These are phyloP conservation scores for Dermatemys mawii DNA, from an alignment of 2,113 vertebrate species.

Conservation along the genomic window DNA sequence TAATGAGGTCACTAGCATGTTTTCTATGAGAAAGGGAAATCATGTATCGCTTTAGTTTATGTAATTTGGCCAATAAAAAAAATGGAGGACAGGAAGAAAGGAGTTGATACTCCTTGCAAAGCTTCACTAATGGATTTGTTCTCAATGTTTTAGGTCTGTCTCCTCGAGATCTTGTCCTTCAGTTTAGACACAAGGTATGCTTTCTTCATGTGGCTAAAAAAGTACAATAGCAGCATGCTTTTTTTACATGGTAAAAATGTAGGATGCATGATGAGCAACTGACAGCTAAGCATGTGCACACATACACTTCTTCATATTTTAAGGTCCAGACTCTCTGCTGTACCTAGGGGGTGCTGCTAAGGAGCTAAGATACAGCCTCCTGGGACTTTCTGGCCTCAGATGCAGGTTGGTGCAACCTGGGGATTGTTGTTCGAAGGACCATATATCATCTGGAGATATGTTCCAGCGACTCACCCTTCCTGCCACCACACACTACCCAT, in stretches of 20 bases:
- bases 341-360: neutral
- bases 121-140: conserved; percentile 20
- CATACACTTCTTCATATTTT: neutral
- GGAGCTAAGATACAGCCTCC: neutral
- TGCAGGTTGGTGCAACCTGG: neutral
- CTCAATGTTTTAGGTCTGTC: conserved; percentile 86
- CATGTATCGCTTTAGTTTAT: neutral
- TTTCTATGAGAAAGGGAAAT: neutral
- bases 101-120: neutral
- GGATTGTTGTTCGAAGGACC: neutral
- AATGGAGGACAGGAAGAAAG: neutral
- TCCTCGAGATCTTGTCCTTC: conserved; percentile 95
- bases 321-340: neutral
- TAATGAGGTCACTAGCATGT: neutral
- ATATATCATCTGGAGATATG: neutral
- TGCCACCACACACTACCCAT: neutral
- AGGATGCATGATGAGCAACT: neutral
- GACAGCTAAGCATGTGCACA: neutral
- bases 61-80: neutral
- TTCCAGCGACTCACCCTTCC: neutral
- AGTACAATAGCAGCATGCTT: neutral
- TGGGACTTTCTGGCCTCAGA: neutral
- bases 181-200: conserved; percentile 95
- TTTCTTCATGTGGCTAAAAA: neutral
- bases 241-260: neutral